Evolutionary conservation across 2,113 vertebrate species (phyloP), one percentile per base, ranked within the genome.

Genomic region (Craseonycteris thonglongyai): DNA sequence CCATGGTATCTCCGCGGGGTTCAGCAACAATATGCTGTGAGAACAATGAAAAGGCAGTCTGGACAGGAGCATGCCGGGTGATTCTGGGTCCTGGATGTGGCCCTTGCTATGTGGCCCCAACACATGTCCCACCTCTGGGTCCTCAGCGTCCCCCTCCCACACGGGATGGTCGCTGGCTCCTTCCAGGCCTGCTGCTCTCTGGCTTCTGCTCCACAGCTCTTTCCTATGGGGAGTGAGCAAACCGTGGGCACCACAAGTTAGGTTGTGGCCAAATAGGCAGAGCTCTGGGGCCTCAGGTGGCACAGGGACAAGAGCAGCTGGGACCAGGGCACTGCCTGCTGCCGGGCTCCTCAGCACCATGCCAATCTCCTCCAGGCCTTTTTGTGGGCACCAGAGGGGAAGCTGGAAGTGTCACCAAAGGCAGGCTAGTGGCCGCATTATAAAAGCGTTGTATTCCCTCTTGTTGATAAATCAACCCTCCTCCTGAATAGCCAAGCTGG

Each of bases 391-490:
- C 71, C 90, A 69, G 93, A 87, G 76, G 49, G 81, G 54, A 90
- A 85, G 30, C 63, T 90, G 96, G 93, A 42, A 54, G 42, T 0
- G 0, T 72, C 84, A 97, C 82, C 90, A 97, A 96, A 96, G 91
- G 81, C 83, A 42, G 47, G 87, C 87, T 88, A 72, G 95, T 90
- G 66, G 75, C 61, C 93, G 90, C 87, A 95, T 92, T 90, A 68
- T 82, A 80, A 97, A 96, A 95, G 89, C 45, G 49, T 38, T 88
- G 42, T 72, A 76, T 94, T 97, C 93, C 93, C 94, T 96, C 93
- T 96, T 97, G 92, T 92, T 97, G 95, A 96, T 96, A 97, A 97
- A 96, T 96, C 97, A 96, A 96, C 88, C 66, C 91, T 96, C 42
- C 89, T 93, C 74, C 91, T 85, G 80, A 97, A 96, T 35, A 96